Base-by-base conservation (phyloP, 2,113 vertebrate species). In the Hemicordylus capensis region DNA sequence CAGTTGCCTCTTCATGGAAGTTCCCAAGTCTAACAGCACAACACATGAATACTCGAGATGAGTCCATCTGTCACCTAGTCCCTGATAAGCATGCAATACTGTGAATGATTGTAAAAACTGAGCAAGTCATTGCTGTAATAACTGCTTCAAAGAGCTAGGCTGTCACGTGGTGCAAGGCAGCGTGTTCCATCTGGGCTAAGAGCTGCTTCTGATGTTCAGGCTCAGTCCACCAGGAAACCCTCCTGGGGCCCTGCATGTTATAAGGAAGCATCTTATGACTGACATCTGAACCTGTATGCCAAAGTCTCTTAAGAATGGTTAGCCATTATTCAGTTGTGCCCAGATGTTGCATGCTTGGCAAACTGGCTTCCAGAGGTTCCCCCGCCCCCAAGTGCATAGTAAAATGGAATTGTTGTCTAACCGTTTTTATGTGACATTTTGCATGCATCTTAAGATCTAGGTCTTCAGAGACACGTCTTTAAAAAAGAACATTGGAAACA, bases 61-160 rank as follows among this genome's bases (percentile, higher is more conserved):
- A 84, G 80, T 76, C 86, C 80, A 70, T 76, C 73, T 70, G 24
- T 83, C 74, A 76, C n/a, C 28, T 44, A 73, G 17, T 87, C 75
- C 44, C 67, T 85, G 31, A 83, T 44, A 69, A 83, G 70, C 76
- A 73, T 83, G 86, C 66, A 78, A 34, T 83, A 72, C 64, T 87
- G 39, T 76, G 85, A 90, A 76, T 87, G 67, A 88, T 91, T 78
- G 0, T 61, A 31, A 89, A 83, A 91, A 44, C 6, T 76, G 77
- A 75, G 72, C 76, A 83, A 0, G 15, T 87, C 82, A 81, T 70
- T 89, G 48, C 48, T 83, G 64, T 44, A 79, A 54, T 54, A 83
- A 59, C 75, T 73, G 66, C 56, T 81, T 88, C 44, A 59, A 72
- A 73, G 44, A 83, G 85, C 0, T 64, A 84, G 48, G 74, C 22